phyloP scores from a whole-genome alignment of 2,113 vertebrate species.

The Ascaphus truei region DNA sequence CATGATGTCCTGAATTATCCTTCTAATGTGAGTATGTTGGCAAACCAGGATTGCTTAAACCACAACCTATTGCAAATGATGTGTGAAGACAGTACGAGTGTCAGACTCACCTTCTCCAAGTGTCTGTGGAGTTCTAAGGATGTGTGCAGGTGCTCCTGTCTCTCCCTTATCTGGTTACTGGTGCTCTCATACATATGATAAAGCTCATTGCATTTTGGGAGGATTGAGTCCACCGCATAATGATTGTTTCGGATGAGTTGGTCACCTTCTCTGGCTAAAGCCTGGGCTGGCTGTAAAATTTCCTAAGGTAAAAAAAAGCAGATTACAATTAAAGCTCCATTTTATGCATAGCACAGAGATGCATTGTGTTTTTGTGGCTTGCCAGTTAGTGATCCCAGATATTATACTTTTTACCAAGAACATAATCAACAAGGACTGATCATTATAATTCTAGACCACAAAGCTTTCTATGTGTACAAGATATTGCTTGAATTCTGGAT shows the following conservation, averaged over 20 bases:
- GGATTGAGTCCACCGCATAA: slow-evolving; percentile 91
- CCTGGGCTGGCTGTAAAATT: slow-evolving; percentile 64
- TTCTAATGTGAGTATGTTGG: no score
- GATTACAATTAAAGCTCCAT: not conserved
- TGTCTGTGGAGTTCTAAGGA: slow-evolving; percentile 80
- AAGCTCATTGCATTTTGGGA: slow-evolving; percentile 88
- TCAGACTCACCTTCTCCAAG: slow-evolving; percentile 74
- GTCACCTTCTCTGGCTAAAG: slow-evolving; percentile 72
- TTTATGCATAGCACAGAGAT: no score
- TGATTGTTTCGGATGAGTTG: slow-evolving; percentile 79
- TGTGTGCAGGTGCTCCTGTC: slow-evolving; percentile 70
- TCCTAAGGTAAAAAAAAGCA: slow-evolving; percentile 58
- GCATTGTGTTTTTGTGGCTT: no score
- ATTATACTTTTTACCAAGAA: no score
- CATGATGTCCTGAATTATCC: no score
- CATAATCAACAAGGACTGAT: no score
- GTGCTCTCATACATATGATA: slow-evolving; percentile 64
- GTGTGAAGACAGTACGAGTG: not conserved
- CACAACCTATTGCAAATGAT: no score
- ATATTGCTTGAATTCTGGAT: no score
- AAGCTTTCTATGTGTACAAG: no score
- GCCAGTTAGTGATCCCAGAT: no score
- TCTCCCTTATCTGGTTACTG: slow-evolving; percentile 48
- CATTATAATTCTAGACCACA: no score
- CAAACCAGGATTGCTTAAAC: no score